A percentile compares a stretch with the other conserved stretches of the same genome.
These are phyloP conservation scores for Sardinella longiceps DNA, from an alignment of 2,797 vertebrate genomes.

Conservation along the genomic window DNA sequence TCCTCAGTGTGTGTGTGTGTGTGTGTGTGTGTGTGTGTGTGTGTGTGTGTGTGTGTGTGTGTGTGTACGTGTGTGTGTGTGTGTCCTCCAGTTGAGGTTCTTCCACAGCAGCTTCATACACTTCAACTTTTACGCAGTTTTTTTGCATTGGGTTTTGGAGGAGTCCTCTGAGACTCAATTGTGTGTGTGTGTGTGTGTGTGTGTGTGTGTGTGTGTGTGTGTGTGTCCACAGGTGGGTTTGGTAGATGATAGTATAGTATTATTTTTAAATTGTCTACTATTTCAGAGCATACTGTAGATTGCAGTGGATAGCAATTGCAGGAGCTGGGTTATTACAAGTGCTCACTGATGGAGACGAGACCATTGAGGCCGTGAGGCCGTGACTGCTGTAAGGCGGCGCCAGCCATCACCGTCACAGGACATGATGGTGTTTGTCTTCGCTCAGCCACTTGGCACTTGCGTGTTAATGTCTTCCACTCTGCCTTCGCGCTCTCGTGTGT, in stretches of 20 bases:
- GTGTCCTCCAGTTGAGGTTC: too few relatives aligned
- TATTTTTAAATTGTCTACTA: too few relatives aligned
- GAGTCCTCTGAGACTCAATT: too few relatives aligned
- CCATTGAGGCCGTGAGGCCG: not conserved
- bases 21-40: not conserved
- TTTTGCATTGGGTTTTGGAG: too few relatives aligned
- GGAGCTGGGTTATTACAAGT: too few relatives aligned
- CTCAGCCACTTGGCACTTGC: not conserved
- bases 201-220: not conserved
- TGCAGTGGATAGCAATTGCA: not conserved
- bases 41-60: not conserved
- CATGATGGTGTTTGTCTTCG: not conserved
- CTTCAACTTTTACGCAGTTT: too few relatives aligned
- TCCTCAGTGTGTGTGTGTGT: not conserved
- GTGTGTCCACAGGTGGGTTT: not conserved
- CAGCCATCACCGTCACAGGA: not conserved
- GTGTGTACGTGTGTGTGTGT: too few relatives aligned
- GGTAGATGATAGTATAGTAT: not conserved
- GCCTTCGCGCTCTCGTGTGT: too few relatives aligned
- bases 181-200: not conserved
- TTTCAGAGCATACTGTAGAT: too few relatives aligned
- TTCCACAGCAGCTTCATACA: too few relatives aligned
- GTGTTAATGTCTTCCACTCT: not conserved
- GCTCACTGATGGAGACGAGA: too few relatives aligned
- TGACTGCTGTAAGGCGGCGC: not conserved